Evolutionary conservation across 2,797 vertebrate genomes (phyloP).

Genomic region (Pangasius mekongensis): DNA sequence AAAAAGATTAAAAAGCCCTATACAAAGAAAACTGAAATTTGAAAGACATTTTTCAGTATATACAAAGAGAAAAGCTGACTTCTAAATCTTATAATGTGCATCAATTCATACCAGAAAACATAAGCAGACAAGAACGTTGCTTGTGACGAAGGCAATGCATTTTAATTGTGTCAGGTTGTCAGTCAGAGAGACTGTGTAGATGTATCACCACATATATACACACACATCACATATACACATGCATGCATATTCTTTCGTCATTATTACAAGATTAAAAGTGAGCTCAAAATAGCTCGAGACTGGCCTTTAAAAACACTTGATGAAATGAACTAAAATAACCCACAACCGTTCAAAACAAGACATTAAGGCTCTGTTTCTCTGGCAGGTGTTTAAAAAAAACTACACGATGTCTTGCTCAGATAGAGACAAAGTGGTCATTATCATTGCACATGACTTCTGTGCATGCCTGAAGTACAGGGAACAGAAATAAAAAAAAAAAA

Average conservation of each 20-base stretch:
- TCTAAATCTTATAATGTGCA: background rate
- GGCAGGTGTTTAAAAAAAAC: slow-evolving; percentile 21
- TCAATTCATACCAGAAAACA: background rate
- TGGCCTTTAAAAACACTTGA: slow-evolving; percentile 42
- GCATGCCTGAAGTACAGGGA: background rate
- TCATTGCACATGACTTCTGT: slow-evolving; percentile 23
- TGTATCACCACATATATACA: slow-evolving; percentile 10
- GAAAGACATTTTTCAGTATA: background rate
- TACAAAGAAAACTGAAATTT: background rate
- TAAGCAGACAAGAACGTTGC: slow-evolving; percentile 22
- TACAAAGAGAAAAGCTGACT: background rate
- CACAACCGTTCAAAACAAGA: slow-evolving; percentile 21
- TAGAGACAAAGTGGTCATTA: slow-evolving; percentile 27
- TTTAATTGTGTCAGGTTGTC: slow-evolving; percentile 27
- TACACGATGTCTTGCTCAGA: background rate
- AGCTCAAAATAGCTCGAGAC: slow-evolving; percentile 41
- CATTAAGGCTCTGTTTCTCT: background rate
- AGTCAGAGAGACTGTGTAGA: slow-evolving; percentile 20
- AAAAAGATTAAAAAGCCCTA: background rate
- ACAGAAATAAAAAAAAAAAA: background rate
- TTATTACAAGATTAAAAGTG: slow-evolving; percentile 44
- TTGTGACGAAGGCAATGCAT: slow-evolving; percentile 8
- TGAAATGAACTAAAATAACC: slow-evolving; percentile 33
- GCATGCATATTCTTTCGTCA: slow-evolving; percentile 1
- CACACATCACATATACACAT: slow-evolving; percentile 18